These are phyloP conservation scores for Phyllotreta cruciferae DNA, from an alignment of 2,888 invertebrate genomes.

Conservation along the genomic window DNA sequence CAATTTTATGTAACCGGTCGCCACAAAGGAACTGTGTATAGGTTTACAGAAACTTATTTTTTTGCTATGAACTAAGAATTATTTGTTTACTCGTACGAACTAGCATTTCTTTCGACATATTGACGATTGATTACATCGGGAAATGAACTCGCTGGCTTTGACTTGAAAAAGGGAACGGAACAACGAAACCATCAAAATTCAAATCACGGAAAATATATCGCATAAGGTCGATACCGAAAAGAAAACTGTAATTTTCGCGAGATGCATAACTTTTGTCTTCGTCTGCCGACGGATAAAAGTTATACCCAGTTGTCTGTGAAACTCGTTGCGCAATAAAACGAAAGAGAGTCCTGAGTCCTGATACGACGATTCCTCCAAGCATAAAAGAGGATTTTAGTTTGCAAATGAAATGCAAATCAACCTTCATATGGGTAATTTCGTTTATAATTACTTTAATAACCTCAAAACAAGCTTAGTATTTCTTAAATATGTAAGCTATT, in stretches of 20 bases:
- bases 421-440: not conserved
- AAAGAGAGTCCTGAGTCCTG: constrained; percentile 1
- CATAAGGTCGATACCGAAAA: constrained; percentile 1
- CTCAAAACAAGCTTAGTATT: not conserved
- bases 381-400: constrained; percentile 7
- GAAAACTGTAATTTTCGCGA: constrained; percentile 11
- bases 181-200: constrained; percentile 6
- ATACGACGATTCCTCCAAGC: not conserved
- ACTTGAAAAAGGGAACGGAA: not conserved
- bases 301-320: constrained; percentile 12
- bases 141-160: constrained; percentile 4
- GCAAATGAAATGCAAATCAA: constrained; percentile 12
- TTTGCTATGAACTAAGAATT: too few species aligned
- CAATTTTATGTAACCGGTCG: too few species aligned
- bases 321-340: constrained; percentile 3
- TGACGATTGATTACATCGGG: not conserved
- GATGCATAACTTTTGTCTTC: constrained; percentile 9
- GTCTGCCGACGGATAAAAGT: constrained; percentile 4
- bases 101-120: too few species aligned
- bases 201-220: constrained; percentile 14
- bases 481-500: not conserved
- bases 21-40: too few species aligned
- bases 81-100: too few species aligned
- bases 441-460: not conserved
- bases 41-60: too few species aligned